These are phyloP conservation scores for Amphipyra tragopoginis DNA, from an alignment of 2,888 invertebrate species.

Conservation along the genomic window DNA sequence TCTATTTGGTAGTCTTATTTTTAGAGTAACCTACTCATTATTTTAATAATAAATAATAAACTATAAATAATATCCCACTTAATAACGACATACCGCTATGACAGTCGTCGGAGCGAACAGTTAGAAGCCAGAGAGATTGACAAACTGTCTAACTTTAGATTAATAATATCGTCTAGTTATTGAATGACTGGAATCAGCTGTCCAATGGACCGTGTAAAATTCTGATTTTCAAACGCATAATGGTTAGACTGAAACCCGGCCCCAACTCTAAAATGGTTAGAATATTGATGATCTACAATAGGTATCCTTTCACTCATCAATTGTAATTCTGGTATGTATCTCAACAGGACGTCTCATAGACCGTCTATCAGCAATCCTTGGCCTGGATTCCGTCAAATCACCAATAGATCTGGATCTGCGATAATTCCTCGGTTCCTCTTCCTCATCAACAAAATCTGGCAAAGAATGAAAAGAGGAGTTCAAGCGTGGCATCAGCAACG, in stretches of 20 bases:
- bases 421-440: slow-evolving; percentile 70
- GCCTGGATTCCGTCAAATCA: slow-evolving; percentile 80
- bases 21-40: slow-evolving; percentile 22
- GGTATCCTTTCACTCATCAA: slow-evolving; percentile 23
- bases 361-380: slow-evolving; percentile 76
- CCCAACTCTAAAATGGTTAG: background rate
- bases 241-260: background rate
- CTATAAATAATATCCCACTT: background rate
- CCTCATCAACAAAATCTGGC: slow-evolving; percentile 84
- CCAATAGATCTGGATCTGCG: slow-evolving; percentile 86
- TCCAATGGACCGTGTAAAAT: background rate
- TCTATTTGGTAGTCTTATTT: slow-evolving; percentile 31
- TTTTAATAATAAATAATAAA: slow-evolving; percentile 30
- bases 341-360: slow-evolving; percentile 82
- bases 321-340: slow-evolving; percentile 68
- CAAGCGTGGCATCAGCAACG: slow-evolving; percentile 92
- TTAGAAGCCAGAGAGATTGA: background rate
- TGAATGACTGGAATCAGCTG: background rate
- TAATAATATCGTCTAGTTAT: background rate
- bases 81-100: background rate
- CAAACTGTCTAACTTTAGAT: too few relatives aligned
- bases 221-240: background rate
- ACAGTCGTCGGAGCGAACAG: background rate
- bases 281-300: background rate
- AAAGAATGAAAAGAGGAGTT: slow-evolving; percentile 91